These are phyloP conservation scores for Siniperca knerii DNA, from an alignment of 2,113 vertebrate genomes.

Conservation along the genomic window DNA sequence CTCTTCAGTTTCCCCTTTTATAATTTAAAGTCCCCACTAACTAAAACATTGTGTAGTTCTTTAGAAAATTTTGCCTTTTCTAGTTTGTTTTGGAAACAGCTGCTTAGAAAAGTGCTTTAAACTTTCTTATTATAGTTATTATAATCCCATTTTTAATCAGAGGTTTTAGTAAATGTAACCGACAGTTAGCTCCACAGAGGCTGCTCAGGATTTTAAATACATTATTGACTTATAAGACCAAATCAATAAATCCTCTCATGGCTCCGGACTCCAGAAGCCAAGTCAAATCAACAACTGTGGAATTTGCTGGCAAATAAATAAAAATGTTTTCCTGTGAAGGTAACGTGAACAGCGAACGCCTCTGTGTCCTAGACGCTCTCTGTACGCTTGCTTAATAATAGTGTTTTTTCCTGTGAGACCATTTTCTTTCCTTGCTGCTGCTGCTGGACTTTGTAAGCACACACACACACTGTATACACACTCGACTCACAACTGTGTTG, in stretches of 20 bases:
- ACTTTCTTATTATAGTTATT: not conserved
- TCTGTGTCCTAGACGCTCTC: not conserved
- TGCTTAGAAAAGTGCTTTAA: not conserved
- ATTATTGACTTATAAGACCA: conserved; percentile 40
- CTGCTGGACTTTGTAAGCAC: conserved; percentile 32
- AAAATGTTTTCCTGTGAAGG: conserved; percentile 10
- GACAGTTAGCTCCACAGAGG: conserved; percentile 4
- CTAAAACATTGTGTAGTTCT: not conserved
- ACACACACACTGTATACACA: conserved; percentile 18
- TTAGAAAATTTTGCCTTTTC: not conserved
- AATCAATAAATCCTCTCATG: conserved; percentile 44
- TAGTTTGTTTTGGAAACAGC: not conserved
- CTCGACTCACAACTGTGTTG: conserved; percentile 24
- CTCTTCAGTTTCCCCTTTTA: too few species aligned
- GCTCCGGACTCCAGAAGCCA: conserved; percentile 23
- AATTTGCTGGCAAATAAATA: conserved; percentile 40
- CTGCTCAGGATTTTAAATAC: conserved; percentile 30
- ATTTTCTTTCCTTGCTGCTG: conserved; percentile 42
- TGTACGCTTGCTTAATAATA: conserved; percentile 39
- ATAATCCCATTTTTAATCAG: not conserved
- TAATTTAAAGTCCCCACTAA: not conserved
- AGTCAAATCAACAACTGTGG: conserved; percentile 40
- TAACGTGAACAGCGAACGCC: conserved; percentile 7
- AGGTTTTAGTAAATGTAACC: not conserved
- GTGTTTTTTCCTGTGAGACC: conserved; percentile 47